phyloP scores from a whole-genome alignment of 2,113 vertebrate species.

The Pipra filicauda region DNA sequence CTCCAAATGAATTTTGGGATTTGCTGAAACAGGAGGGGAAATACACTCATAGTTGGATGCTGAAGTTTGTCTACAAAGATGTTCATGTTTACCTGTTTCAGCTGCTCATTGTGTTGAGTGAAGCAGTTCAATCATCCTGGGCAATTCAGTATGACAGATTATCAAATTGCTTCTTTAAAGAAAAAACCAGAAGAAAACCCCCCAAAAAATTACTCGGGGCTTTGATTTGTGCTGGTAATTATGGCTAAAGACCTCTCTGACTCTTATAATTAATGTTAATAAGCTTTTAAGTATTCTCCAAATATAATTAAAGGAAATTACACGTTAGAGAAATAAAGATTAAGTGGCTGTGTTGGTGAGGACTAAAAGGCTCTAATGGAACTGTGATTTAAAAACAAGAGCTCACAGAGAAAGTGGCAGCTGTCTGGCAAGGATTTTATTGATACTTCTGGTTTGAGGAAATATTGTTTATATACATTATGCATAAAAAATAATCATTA shows the following conservation, averaged over 20 bases:
- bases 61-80: neutral
- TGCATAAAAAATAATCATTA: neutral
- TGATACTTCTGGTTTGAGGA: neutral
- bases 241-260: neutral
- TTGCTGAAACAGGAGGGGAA: neutral
- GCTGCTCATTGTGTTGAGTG: neutral
- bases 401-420: neutral
- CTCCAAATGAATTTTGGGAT: neutral
- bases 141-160: neutral
- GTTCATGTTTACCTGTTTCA: neutral
- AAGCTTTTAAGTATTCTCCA: slow-evolving; percentile 1
- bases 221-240: neutral
- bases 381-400: neutral
- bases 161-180: neutral
- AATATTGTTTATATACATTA: neutral
- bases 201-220: neutral
- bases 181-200: neutral
- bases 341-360: neutral
- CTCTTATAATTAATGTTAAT: slow-evolving; percentile 8
- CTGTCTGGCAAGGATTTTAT: neutral
- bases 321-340: neutral
- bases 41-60: neutral
- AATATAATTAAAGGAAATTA: slow-evolving; percentile 11
- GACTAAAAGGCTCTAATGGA: neutral
- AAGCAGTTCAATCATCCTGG: neutral